A percentile compares a stretch with the other conserved stretches of the same genome.
Evolutionary conservation across 35 echinoderm and acorn worm genomes (phyloP).

Genomic region (Acanthaster planci): DNA sequence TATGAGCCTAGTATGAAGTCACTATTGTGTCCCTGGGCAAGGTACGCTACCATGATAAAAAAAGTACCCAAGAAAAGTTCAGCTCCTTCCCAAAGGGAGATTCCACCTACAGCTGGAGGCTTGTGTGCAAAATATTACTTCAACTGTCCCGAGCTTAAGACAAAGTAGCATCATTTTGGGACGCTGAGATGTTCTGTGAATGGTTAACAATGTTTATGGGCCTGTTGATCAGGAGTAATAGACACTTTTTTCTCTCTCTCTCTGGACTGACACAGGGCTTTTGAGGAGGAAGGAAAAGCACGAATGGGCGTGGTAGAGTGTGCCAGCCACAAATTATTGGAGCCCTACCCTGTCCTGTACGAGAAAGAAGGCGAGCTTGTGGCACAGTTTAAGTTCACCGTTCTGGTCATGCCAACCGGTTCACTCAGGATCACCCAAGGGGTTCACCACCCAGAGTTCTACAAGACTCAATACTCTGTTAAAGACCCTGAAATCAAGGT

Average conservation of each 20-base stretch:
- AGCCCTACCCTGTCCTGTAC: conserved; percentile 88
- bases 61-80: too few species aligned
- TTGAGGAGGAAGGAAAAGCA: conserved; percentile 79
- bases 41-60: too few species aligned
- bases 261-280: conserved; percentile 41
- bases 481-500: conserved; percentile 84
- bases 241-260: background rate
- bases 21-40: too few species aligned
- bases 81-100: too few species aligned
- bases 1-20: too few species aligned
- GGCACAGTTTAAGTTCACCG: conserved; percentile 97
- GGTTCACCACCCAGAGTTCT: conserved; percentile 50
- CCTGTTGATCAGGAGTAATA: background rate
- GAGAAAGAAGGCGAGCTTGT: conserved; percentile 95
- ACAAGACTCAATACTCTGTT: conserved; percentile 66
- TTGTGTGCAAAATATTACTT: background rate
- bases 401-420: conserved; percentile 93
- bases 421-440: conserved; percentile 74
- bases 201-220: background rate
- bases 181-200: background rate
- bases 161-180: too few species aligned
- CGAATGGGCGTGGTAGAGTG: conserved; percentile 79
- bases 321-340: conserved; percentile 71
- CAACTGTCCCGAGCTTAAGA: background rate
- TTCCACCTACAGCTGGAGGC: too few species aligned